Percentiles rank a stretch among this genome's conserved stretches.
Evolutionary conservation across 2,797 vertebrate species (phyloP).

Genomic region (Channallabes apus): DNA sequence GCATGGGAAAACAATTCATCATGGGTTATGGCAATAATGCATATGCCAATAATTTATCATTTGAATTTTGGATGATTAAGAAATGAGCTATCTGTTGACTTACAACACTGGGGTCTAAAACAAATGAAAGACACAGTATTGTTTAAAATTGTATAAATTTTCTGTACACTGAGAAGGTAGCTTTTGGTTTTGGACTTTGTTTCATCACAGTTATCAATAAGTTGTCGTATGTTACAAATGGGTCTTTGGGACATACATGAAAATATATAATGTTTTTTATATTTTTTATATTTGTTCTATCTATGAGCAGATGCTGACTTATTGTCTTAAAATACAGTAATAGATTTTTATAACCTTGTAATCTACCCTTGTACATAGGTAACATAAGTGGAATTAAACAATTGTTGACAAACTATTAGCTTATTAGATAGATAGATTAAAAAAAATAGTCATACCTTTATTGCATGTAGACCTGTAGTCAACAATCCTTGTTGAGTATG

Average conservation of each 20-base stretch:
- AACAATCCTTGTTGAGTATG: slow-evolving; percentile 5
- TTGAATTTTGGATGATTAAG: neutral
- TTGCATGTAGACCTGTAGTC: slow-evolving; percentile 16
- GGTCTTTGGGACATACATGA: neutral
- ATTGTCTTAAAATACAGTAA: neutral
- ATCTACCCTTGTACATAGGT: neutral
- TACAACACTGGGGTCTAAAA: neutral
- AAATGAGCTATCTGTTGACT: neutral
- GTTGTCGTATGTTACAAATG: neutral
- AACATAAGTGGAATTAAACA: neutral
- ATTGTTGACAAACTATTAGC: neutral
- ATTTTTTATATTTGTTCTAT: too few species aligned
- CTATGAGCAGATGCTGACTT: neutral
- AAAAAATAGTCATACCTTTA: slow-evolving; percentile 39
- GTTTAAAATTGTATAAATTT: neutral
- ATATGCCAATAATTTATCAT: neutral
- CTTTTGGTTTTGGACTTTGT: neutral
- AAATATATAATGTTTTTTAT: neutral
- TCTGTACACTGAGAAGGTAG: neutral
- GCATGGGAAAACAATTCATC: neutral
- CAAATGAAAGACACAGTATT: neutral
- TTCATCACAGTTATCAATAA: neutral
- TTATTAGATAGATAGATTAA: neutral
- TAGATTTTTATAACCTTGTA: neutral
- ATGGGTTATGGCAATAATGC: too few species aligned